These are phyloP conservation scores for Acleris holmiana DNA, from an alignment of 2,888 invertebrate genomes.

Conservation along the genomic window DNA sequence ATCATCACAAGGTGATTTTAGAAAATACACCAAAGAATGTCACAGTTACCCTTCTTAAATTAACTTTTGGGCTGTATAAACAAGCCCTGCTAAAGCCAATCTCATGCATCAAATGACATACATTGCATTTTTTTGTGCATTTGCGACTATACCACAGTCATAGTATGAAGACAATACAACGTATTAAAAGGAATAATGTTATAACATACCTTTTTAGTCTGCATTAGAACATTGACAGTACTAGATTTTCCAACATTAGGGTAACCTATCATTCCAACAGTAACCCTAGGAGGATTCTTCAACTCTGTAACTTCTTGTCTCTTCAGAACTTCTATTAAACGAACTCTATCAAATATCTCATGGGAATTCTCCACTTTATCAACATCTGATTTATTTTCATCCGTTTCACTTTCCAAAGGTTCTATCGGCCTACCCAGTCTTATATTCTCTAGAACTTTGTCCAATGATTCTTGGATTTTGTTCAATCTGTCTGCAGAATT, in stretches of 20 bases:
- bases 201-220: constrained; percentile 88
- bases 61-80: too few species aligned
- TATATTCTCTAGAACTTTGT: constrained; percentile 68
- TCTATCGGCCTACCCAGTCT: constrained; percentile 67
- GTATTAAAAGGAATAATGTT: not conserved
- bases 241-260: constrained; percentile 99
- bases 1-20: too few species aligned
- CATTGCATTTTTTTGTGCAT: too few species aligned
- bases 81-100: too few species aligned
- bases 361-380: constrained; percentile 76
- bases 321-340: constrained; percentile 89
- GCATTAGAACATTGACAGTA: constrained; percentile 96
- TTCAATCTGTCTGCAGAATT: constrained; percentile 82
- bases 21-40: too few species aligned
- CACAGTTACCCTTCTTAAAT: too few species aligned
- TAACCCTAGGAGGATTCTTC: constrained; percentile 85
- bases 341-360: constrained; percentile 86
- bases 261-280: constrained; percentile 98
- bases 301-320: constrained; percentile 71
- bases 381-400: constrained; percentile 36
- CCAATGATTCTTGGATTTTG: constrained; percentile 80
- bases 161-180: too few species aligned
- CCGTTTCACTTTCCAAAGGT: constrained; percentile 45
- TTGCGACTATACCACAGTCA: too few species aligned
- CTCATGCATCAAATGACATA: too few species aligned